Base-by-base conservation (phyloP, 1,140 invertebrate genomes). In the Rhizoglyphus robini region DNA sequence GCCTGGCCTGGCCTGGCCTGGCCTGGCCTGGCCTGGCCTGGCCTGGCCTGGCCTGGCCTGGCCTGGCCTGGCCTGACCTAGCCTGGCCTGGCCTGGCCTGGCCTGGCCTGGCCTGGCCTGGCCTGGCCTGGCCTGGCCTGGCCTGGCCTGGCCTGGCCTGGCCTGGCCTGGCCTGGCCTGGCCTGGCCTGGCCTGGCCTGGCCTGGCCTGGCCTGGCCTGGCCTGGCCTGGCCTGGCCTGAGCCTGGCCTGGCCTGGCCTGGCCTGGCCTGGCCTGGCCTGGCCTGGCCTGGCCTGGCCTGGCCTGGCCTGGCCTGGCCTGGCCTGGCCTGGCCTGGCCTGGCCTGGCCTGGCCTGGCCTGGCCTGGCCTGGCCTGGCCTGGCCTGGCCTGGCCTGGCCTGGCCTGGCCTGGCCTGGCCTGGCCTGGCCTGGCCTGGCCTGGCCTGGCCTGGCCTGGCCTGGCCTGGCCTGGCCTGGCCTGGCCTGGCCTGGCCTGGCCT, bases 231-330 rank as follows among this genome's bases (percentile, higher is more conserved):
- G 69, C 68, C 68, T 68, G 70, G 68, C 69, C 68, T 69, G 65
- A 69, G 68, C 68, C 65, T 54, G 63, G 60, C 69, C 68, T 70
- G 69, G 66, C 66, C 63, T 70, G 61, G 60, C 47, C 61, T 70
- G 69, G 51, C 69, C 68, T 70, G 69, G 66, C 66, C 63, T 70
- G 61, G 60, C 47, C 61, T 69, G 68, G 68, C 68, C 68, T 69
- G 68, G 68, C 68, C 68, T 69, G 68, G 68, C 68, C 68, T 70
- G 69, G 69, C 68, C 68, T 68, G 70, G 68, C 66, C 68, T 68
- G 68, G 69, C 66, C 68, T 68, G 70, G 68, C 68, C 68, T 68
- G 70, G 68, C 69, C 68, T 69, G 32, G 36, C 41, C 69, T 68
- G 70, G 68, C 69, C 68, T 69, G 68, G 68, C 68, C 68, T 69